Evolutionary conservation across 2,888 invertebrate species (phyloP).

Genomic region (Drosophila vallismaia): DNA sequence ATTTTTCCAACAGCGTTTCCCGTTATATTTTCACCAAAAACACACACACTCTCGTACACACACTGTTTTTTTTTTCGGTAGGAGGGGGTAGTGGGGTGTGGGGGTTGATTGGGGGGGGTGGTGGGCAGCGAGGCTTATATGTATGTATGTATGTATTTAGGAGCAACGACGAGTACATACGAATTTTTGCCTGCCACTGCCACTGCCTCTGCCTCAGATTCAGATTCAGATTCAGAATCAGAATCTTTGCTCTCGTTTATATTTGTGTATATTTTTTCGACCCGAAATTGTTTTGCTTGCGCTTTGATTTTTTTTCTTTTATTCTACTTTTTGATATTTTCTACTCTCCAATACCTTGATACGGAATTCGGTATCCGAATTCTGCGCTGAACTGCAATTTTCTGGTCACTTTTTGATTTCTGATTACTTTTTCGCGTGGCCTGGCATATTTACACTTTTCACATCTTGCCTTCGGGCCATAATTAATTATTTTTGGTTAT

Average conservation of each 20-base stretch:
- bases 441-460: constrained; percentile 14
- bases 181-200: constrained; percentile 62
- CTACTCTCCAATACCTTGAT: background rate
- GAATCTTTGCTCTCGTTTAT: constrained; percentile 52
- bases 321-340: background rate
- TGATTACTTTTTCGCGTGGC: constrained; percentile 6
- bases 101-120: constrained; percentile 26
- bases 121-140: constrained; percentile 24
- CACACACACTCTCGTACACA: constrained; percentile 33
- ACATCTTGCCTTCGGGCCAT: constrained; percentile 27
- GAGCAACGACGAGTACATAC: constrained; percentile 72
- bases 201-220: constrained; percentile 35
- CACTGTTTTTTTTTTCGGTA: constrained; percentile 22
- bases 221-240: constrained; percentile 30
- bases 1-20: constrained; percentile 43
- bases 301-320: constrained; percentile 19
- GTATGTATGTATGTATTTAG: constrained; percentile 62
- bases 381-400: constrained; percentile 28
- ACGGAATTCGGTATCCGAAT: constrained; percentile 2
- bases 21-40: constrained; percentile 40
- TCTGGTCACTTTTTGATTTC: constrained; percentile 20
- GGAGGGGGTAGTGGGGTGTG: constrained; percentile 5
- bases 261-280: constrained; percentile 50
- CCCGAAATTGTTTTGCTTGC: constrained; percentile 58
- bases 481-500: constrained; percentile 33